Conservation (phyloP, 2,888 invertebrate species). For the Pediacus dermestoides region DNA sequence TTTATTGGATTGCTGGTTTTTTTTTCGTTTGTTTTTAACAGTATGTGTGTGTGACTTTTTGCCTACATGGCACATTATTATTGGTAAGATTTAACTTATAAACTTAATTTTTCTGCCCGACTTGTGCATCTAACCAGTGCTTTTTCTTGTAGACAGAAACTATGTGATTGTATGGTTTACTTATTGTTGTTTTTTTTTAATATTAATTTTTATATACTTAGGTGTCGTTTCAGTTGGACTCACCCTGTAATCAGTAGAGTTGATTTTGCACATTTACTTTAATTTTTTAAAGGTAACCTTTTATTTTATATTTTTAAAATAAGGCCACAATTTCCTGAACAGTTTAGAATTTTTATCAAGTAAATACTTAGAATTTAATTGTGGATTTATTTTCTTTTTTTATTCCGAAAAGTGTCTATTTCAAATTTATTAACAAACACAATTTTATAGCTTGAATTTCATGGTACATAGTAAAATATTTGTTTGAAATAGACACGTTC, state of each 20-base stretch:
- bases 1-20: conserved; percentile 1
- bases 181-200: conserved; percentile 32
- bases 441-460: too few relatives aligned
- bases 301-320: conserved; percentile 29
- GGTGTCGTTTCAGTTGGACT: conserved; percentile 46
- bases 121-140: conserved; percentile 11
- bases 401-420: too few relatives aligned
- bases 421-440: too few relatives aligned
- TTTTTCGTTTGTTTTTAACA: conserved; percentile 28
- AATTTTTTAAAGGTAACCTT: conserved; percentile 38
- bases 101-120: conserved; percentile 10
- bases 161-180: conserved; percentile 27
- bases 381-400: too few relatives aligned
- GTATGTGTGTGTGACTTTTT: conserved; percentile 29
- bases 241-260: conserved; percentile 43
- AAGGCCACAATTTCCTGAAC: conserved; percentile 2
- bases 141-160: conserved; percentile 19
- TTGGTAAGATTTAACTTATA: conserved; percentile 26
- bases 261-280: conserved; percentile 44
- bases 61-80: conserved; percentile 30
- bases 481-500: too few relatives aligned
- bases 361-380: too few relatives aligned
- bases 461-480: too few relatives aligned
- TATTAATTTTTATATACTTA: conserved; percentile 32
- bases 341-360: too few relatives aligned